phyloP scores from a whole-genome alignment of 2,797 vertebrate species.

The Poeciliopsis gracilis region DNA sequence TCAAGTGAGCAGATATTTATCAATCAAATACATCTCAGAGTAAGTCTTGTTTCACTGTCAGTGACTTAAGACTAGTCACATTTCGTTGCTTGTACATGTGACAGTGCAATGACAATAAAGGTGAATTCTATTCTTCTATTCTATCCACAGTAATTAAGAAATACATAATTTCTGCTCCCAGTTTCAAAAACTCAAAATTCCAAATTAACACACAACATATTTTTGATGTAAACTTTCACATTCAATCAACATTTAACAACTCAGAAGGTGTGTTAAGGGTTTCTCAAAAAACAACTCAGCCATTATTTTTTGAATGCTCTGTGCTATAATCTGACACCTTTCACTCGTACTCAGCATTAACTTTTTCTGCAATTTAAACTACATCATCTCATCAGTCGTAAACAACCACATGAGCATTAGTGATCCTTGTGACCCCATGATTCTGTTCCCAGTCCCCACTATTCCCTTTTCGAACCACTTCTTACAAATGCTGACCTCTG shows the following conservation, averaged over 20 bases:
- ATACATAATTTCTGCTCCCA: neutral
- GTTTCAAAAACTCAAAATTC: neutral
- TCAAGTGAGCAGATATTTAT: neutral
- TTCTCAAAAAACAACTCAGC: too few relatives aligned
- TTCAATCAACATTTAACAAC: neutral
- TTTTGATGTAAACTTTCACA: neutral
- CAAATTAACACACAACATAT: neutral
- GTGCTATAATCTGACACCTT: neutral
- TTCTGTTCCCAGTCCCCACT: neutral
- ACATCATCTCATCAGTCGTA: neutral
- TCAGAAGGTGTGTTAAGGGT: neutral
- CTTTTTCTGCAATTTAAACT: neutral
- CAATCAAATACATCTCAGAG: neutral
- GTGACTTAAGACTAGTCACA: neutral
- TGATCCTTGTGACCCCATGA: neutral
- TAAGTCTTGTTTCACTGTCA: neutral
- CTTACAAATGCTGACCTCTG: neutral
- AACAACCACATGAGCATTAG: neutral
- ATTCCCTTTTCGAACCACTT: neutral
- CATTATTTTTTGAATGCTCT: too few relatives aligned
- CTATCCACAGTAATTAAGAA: neutral
- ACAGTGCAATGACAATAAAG: too few relatives aligned
- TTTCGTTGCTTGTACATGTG: too few relatives aligned
- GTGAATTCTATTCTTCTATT: too few relatives aligned
- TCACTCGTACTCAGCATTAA: neutral